These are phyloP conservation scores for Mimas tiliae DNA, from an alignment of 2,888 invertebrate genomes.

Conservation along the genomic window DNA sequence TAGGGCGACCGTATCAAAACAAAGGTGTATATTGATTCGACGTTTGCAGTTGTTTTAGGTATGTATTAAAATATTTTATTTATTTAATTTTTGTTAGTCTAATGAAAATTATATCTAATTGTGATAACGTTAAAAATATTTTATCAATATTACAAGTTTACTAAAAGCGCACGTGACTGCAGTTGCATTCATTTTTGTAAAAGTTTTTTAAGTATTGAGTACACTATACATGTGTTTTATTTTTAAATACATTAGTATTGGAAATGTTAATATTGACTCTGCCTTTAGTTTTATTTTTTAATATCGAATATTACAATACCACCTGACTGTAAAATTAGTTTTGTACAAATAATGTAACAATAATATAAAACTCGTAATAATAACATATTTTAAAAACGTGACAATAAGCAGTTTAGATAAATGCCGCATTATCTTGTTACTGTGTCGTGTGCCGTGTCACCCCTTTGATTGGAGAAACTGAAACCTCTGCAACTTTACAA, in stretches of 20 bases:
- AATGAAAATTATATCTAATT: not conserved
- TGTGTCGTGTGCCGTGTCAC: not conserved
- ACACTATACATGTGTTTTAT: too few relatives aligned
- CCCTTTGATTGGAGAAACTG: not conserved
- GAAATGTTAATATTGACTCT: too few relatives aligned
- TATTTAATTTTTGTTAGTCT: not conserved
- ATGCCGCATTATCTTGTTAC: constrained; percentile 6
- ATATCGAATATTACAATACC: too few relatives aligned
- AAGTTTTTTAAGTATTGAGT: not conserved
- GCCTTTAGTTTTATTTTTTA: too few relatives aligned
- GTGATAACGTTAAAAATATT: not conserved
- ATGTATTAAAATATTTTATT: constrained; percentile 40
- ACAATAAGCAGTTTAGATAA: constrained; percentile 7
- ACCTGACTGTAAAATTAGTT: not conserved
- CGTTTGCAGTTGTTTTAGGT: constrained; percentile 58
- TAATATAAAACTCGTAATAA: not conserved
- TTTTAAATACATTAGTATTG: too few relatives aligned
- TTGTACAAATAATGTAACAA: not conserved
- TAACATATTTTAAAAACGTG: constrained; percentile 1
- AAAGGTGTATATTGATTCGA: constrained; percentile 75
- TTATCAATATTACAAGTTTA: not conserved
- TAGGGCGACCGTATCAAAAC: constrained; percentile 64
- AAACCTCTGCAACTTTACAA: constrained; percentile 6
- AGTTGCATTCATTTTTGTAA: not conserved
- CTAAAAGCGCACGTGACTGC: not conserved